phyloP scores from a whole-genome alignment of 2,113 vertebrate genomes.

The Pyrgilauda ruficollis region DNA sequence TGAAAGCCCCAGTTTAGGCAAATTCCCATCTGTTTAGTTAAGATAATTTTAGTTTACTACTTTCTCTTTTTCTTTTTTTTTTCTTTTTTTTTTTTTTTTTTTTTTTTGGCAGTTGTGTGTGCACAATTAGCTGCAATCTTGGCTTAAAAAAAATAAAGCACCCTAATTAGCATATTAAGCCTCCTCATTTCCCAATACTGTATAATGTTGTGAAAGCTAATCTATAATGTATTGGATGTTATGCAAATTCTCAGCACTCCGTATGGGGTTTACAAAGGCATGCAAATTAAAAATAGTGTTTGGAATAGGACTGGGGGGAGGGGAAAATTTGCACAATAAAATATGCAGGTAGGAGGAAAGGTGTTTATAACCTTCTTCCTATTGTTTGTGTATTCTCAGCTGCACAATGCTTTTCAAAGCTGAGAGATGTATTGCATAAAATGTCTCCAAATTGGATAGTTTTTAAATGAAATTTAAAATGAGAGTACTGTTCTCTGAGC shows the following conservation, averaged over 20 bases:
- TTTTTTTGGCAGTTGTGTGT: not conserved
- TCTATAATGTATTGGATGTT: constrained; percentile 63
- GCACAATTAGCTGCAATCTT: constrained; percentile 36
- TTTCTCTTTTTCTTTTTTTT: not conserved
- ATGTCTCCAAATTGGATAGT: not conserved
- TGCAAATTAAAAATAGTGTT: constrained; percentile 59
- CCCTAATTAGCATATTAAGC: constrained; percentile 64
- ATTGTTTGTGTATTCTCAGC: constrained; percentile 44
- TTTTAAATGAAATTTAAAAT: constrained; percentile 37
- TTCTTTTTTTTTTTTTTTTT: not conserved
- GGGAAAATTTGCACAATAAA: constrained; percentile 46
- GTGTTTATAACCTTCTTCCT: constrained; percentile 44
- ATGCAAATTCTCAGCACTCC: constrained; percentile 54
- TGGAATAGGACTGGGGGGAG: constrained; percentile 29
- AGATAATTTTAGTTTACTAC: constrained; percentile 58
- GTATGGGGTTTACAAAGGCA: constrained; percentile 50
- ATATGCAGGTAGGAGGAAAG: constrained; percentile 22
- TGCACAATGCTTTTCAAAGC: constrained; percentile 30
- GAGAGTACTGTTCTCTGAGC: not conserved
- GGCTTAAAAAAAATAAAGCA: constrained; percentile 44
- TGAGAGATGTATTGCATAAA: not conserved
- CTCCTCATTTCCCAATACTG: constrained; percentile 59
- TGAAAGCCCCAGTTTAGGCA: not conserved
- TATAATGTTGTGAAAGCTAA: constrained; percentile 64
- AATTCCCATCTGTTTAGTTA: constrained; percentile 61